Base-by-base conservation (phyloP, 2,113 vertebrate genomes). In the Rattus norvegicus region DNA sequence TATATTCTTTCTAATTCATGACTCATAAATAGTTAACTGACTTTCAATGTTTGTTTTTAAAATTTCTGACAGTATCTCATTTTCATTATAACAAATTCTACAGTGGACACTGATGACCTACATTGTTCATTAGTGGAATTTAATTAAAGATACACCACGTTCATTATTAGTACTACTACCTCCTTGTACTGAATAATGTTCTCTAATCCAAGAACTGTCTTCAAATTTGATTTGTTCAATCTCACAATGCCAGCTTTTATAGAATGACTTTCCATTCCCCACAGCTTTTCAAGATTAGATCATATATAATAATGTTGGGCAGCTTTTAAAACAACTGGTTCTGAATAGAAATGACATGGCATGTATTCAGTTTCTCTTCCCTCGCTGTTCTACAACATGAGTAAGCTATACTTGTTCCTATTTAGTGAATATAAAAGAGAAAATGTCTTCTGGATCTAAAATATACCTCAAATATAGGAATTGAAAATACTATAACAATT, bases 31-130 rank as follows among this genome's bases (percentile, higher is more conserved):
- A 59, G 47, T 79, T 96, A 28, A 9, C 90, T 81, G 11, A 86
- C 61, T 92, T n/a, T 87, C 11, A 83, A 16, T 47, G 89, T 93
- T 89, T 79, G 3, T 59, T 86, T 84, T 73, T 79, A 90, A 87
- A 92, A 52, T 80, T 91, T 4, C 49, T 79, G 56, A 26, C 28
- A 59, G 0, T 80, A 24, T 81, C 90, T 47, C 39, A 54, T 88
- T 93, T 69, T 30, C 11, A 61, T 39, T 49, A 5, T 63, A 79
- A 77, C 0, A 43, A 4, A 13, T 81, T 91, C 59, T 84, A 12
- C 2, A 30, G 3, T 72, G 24, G 8, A 83, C 77, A 89, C 54
- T 63, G 7, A 1, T 39, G 85, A 89, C 1, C 65, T 81, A n/a
- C 10, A 83, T 65, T 61, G 13, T 79, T 67, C 14, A 47, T 92